Base-by-base conservation (phyloP, 2,888 invertebrate genomes). In the Drosophila picticornis region DNA sequence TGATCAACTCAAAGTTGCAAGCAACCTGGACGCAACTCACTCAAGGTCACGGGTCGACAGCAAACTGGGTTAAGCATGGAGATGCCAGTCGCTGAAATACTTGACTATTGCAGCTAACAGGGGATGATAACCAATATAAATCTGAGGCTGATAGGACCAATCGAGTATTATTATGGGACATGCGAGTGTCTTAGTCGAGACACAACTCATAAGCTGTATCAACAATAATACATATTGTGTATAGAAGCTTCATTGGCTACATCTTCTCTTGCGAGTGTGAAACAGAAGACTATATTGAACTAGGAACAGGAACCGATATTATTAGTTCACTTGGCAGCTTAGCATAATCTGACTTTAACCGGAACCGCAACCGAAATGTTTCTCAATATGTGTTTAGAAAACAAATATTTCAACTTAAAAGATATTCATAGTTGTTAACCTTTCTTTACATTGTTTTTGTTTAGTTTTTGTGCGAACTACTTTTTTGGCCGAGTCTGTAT, bases 31-130 rank as follows among this genome's bases (percentile, higher is more conserved):
- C 38, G 58, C 66, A 71, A 38, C 61, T 56, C 48, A 22, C 31
- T 40, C 84, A 81, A 81, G 82, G 82, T 82, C 82, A 75, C 10
- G 4, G 1, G 1, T 7, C 7, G 16, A 10, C 4, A 16, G 7
- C 10, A 16, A 25, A 25, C 16, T 25, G 46, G 7, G 22, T 4
- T 9, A 46, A 22, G 22, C 7, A 16, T 4, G 4, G 22, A 13
- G 7, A 13, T 4, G 13, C 22, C 11, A 11, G n/a, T 22, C 40
- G 22, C 2, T 40, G 11, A n/a, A 40, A n/a, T 3, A 43, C 6
- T 6, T 22, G 11, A 43, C 13, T 22, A 6, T 6, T n/a, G n/a
- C 43, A 43, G 22, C 22, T 7, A 34, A 5, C 19, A 19, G 25
- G 22, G 1, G 1, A 5, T 53, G 2, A 13, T 46, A 13, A 2